Base-by-base conservation (phyloP, 1,140 invertebrate genomes). In the Drosophila busckii region DNA sequence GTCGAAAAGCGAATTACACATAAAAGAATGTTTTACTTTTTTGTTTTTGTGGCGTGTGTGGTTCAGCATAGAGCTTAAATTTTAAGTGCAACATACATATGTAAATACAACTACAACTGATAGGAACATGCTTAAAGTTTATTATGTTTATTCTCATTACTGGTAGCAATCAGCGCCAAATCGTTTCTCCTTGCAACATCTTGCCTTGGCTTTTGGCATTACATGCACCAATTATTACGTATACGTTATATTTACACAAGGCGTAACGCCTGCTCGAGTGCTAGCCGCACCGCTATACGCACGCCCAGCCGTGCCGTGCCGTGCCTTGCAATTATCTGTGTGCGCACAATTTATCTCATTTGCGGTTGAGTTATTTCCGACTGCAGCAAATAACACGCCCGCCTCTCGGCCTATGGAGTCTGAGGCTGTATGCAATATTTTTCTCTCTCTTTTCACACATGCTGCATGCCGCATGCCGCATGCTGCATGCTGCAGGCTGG, bases 311-410 rank as follows among this genome's bases (percentile, higher is more conserved):
- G 26, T 46, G 34, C 45, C 38, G 42, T 29, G 49, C 45, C 54
- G 13, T 25, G n/a, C 55, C 67, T 56, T 70, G 84, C 76, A 85
- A 85, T 85, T 80, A 85, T 85, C 84, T 85, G 60, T 75, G 50
- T 80, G 69, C 78, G 66, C 55, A 63, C 73, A 85, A 85, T 85
- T 85, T 85, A 85, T 85, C 83, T 84, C 83, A 85, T 85, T 85
- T 85, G 83, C 84, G 78, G 84, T 85, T 85, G 83, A 85, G 76
- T 85, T 85, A 75, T 85, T 85, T 85, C 65, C 83, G 63, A 69
- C 62, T 73, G 70, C 70, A 82, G 73, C 75, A 70, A 82, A 82
- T 82, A 82, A 70, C 80, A 53, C 56, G 41, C 40, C 16, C 46
- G 37, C 23, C 16, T 15, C 15, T 26, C 19, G 9, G 15, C 22